Evolutionary conservation across 1,140 invertebrate species (phyloP), one percentile per base, ranked within the genome.

Genomic region (Cydia amplana): DNA sequence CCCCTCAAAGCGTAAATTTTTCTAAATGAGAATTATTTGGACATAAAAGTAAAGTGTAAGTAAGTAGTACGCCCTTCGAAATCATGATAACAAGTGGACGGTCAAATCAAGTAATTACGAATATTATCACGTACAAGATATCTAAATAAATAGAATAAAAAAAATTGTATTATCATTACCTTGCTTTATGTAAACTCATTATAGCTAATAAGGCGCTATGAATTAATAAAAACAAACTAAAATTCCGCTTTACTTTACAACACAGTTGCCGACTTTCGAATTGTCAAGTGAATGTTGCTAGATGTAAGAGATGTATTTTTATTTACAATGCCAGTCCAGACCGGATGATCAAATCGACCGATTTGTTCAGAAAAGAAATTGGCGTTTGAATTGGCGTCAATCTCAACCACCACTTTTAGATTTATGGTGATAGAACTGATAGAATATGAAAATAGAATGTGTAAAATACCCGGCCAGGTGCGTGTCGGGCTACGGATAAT

Each of bases 141-240:
- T 10, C 16, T 1, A 36, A 32, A 67, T 36, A 2, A 36, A 43
- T 9, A 70, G 1, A 4, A 18, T 4, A n/a, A 43, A 16, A 43
- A 20, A 72, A 51, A 72, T 14, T 14, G 16, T 72, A n/a, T n/a
- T 49, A n/a, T 7, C 7, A 20, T 75, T 90, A 90, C 88, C 88
- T 89, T 75, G 87, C 86, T 85, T 89, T 90, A 74, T 90, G 86
- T 80, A 90, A 81, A 83, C 87, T 90, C 88, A 90, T 90, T 70
- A 70, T 80, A 20, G 23, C 12, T 10, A 60, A n/a, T 20, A 60
- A 60, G 3, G n/a, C 6, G n/a, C 16, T 18, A 51, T 60, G 9
- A 23, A 23, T 60, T 23, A 20, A 0, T 60, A 60, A 60, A 60
- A 60, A 60, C n/a, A 23, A 23, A 18, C 6, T 10, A 60, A 60